These are phyloP conservation scores for Cisticola juncidis DNA, from an alignment of 2,113 vertebrate species.

Conservation along the genomic window DNA sequence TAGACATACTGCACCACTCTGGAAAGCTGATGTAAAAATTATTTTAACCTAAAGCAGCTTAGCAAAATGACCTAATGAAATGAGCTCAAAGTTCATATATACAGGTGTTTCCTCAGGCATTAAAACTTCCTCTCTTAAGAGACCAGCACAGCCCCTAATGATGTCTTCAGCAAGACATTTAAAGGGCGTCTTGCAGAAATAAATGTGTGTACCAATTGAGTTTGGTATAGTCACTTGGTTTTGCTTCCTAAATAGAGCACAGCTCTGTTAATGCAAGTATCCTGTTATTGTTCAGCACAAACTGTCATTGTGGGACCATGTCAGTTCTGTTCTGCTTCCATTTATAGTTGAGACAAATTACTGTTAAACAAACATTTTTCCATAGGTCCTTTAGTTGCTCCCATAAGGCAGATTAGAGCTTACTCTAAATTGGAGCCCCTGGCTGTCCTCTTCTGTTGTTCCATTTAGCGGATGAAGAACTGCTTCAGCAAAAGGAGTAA, in stretches of 20 bases:
- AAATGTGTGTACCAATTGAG: background rate
- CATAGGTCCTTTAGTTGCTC: constrained; percentile 30
- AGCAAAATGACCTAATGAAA: background rate
- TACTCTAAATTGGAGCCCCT: background rate
- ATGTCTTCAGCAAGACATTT: background rate
- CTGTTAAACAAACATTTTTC: constrained; percentile 42
- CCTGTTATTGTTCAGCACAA: constrained; percentile 58
- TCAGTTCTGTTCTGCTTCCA: constrained; percentile 50
- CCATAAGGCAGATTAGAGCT: constrained; percentile 20
- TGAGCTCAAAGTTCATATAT: background rate
- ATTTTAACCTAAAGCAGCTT: background rate
- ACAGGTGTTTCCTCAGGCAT: constrained; percentile 34
- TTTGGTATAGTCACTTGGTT: background rate
- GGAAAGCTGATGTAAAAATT: background rate
- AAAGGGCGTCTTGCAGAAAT: background rate
- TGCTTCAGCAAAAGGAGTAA: background rate
- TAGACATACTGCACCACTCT: background rate
- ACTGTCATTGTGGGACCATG: constrained; percentile 29
- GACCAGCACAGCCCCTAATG: background rate
- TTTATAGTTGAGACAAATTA: constrained; percentile 46
- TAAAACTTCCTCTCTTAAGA: constrained; percentile 1
- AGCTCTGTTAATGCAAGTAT: constrained; percentile 44
- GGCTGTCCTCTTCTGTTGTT: background rate
- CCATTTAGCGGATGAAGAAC: constrained; percentile 12
- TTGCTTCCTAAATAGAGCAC: constrained; percentile 23